These are phyloP conservation scores for Chirona hameri DNA, from an alignment of 2,888 invertebrate genomes.

Conservation along the genomic window DNA sequence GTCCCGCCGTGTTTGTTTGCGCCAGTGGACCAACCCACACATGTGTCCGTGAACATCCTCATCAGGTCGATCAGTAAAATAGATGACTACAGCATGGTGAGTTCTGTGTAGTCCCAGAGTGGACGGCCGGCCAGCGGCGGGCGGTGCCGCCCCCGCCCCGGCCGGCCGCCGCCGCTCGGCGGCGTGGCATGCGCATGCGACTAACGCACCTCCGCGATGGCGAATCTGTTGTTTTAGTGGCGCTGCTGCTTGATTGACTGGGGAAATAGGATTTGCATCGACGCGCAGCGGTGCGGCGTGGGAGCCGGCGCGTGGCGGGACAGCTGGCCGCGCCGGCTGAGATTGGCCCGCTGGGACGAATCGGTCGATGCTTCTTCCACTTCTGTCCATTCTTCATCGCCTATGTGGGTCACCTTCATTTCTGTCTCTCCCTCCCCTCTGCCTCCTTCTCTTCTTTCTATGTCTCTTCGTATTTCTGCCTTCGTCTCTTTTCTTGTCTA, in stretches of 20 bases:
- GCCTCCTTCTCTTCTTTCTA: not conserved
- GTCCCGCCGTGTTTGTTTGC: conserved; percentile 63
- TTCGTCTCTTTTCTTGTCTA: conserved; percentile 23
- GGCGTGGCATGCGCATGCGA: conserved; percentile 23
- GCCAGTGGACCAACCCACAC: conserved; percentile 55
- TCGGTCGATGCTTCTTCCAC: conserved; percentile 25
- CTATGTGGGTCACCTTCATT: not conserved
- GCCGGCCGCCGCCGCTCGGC: not conserved
- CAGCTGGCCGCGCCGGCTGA: not conserved
- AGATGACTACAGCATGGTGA: conserved; percentile 99
- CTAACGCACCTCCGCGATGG: not conserved
- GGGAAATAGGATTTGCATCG: conserved; percentile 9
- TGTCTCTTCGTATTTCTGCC: not conserved
- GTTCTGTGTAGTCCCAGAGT: conserved; percentile 50
- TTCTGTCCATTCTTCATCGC: conserved; percentile 23
- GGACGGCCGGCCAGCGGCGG: not conserved
- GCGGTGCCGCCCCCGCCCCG: not conserved
- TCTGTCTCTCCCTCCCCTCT: conserved; percentile 22
- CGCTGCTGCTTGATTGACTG: conserved; percentile 12
- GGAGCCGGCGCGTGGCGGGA: not conserved
- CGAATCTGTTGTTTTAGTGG: not conserved
- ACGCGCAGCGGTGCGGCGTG: not conserved
- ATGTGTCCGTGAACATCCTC: conserved; percentile 90
- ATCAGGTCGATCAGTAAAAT: conserved; percentile 98
- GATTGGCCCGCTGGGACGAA: conserved; percentile 23